Conservation (phyloP, 92 coral and sea anemone species). For the Phenganax stokvisi region DNA sequence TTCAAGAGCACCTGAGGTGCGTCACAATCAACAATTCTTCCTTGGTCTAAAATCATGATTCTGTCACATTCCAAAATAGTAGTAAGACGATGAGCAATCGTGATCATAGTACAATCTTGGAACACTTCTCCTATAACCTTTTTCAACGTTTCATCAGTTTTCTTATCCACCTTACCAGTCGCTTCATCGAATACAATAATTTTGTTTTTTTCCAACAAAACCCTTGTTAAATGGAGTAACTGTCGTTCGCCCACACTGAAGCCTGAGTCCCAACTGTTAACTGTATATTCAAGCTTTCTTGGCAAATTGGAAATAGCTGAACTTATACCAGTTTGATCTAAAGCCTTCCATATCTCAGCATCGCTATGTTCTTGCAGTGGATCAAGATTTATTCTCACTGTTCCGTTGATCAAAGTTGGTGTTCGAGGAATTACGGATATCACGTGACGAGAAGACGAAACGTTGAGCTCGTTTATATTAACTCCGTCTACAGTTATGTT, state of each 20-base stretch:
- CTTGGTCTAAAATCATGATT: neutral
- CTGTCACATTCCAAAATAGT: constrained; percentile 14
- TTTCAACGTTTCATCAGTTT: too few relatives aligned
- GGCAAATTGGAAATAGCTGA: neutral
- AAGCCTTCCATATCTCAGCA: constrained; percentile 7
- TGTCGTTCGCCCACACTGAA: constrained; percentile 15
- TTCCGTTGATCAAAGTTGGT: neutral
- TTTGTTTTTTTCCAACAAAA: neutral
- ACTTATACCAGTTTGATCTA: neutral
- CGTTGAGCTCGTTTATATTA: too few relatives aligned
- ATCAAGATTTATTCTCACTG: constrained; percentile 3
- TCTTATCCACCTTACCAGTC: constrained; percentile 5
- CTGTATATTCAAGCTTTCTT: neutral
- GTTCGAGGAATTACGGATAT: neutral
- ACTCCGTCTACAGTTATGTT: neutral
- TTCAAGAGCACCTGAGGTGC: neutral
- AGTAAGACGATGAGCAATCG: constrained; percentile 1
- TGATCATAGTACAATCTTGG: neutral
- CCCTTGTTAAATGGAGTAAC: neutral
- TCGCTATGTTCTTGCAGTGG: neutral
- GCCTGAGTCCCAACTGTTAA: neutral
- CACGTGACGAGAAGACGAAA: neutral
- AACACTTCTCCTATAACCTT: too few relatives aligned
- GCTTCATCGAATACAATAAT: constrained; percentile 17
- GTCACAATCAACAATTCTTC: constrained; percentile 9